A percentile compares a stretch with the other conserved stretches of the same genome.
phyloP scores from a whole-genome alignment of 2,797 vertebrate genomes.

The Eulemur coronatus region DNA sequence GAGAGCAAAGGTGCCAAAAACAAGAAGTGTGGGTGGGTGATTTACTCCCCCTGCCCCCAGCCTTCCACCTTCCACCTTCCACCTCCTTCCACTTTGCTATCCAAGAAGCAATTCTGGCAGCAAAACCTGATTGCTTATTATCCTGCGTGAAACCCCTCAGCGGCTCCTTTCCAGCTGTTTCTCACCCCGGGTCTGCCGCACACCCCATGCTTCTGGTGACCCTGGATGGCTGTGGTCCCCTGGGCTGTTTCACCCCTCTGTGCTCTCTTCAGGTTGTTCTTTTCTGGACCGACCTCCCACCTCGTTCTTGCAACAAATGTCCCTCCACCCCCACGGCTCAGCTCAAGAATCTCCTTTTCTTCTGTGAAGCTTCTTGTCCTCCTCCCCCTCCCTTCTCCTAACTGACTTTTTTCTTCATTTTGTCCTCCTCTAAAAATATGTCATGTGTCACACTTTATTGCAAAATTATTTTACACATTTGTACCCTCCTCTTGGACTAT shows the following conservation, averaged over 20 bases:
- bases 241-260: too few relatives aligned
- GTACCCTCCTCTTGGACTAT: neutral
- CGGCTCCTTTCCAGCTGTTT: too few relatives aligned
- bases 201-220: neutral
- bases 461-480: neutral
- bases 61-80: too few relatives aligned
- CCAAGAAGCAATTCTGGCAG: neutral
- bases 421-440: neutral
- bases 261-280: neutral
- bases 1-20: neutral
- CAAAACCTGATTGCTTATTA: neutral
- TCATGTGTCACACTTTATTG: neutral
- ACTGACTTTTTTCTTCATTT: neutral
- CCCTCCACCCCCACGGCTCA: neutral
- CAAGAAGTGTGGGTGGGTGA: neutral
- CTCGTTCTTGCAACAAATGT: neutral
- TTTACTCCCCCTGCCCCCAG: rapidly evolving
- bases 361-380: neutral
- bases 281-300: neutral
- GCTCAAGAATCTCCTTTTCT: neutral
- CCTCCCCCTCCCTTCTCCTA: neutral
- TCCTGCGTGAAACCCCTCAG: neutral
- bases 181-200: neutral
- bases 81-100: neutral
- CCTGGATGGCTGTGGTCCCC: neutral